Evolutionary conservation across 2,888 invertebrate species (phyloP).

Genomic region (Limnephilus lunatus): DNA sequence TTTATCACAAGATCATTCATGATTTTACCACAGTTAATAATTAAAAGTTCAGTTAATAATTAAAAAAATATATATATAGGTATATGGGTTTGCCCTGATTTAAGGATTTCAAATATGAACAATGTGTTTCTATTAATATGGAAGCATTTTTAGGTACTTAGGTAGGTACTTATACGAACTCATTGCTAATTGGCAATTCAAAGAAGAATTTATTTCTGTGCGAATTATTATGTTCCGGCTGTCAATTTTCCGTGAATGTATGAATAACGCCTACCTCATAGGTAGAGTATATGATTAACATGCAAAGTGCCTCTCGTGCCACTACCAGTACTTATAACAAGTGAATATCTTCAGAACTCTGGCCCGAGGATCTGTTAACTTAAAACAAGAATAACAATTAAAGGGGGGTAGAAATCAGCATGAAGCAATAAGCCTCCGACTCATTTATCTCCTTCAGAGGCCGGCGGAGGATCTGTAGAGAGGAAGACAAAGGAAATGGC

Average conservation of each 20-base stretch:
- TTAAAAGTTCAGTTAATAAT: too few species aligned
- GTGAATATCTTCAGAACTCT: slow-evolving; percentile 40
- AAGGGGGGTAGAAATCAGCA: slow-evolving; percentile 65
- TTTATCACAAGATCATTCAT: too few species aligned
- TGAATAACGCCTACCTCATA: not conserved
- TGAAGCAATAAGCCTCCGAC: slow-evolving; percentile 65
- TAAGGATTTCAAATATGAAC: not conserved
- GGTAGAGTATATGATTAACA: slow-evolving; percentile 29
- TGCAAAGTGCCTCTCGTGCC: slow-evolving; percentile 8
- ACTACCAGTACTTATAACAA: slow-evolving; percentile 23
- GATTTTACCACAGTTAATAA: too few species aligned
- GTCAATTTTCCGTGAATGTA: not conserved
- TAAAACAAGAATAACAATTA: slow-evolving; percentile 66
- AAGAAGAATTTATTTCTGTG: not conserved
- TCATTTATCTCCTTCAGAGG: slow-evolving; percentile 66
- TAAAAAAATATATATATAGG: too few species aligned
- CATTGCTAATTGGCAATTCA: not conserved
- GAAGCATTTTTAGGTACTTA: too few species aligned
- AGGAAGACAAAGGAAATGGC: slow-evolving; percentile 65
- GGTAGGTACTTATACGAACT: not conserved
- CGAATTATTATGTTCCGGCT: not conserved
- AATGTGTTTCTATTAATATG: not conserved
- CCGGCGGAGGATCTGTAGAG: slow-evolving; percentile 37
- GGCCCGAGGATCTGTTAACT: slow-evolving; percentile 58
- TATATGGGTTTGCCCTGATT: too few species aligned